Base-by-base conservation (phyloP, 2,888 invertebrate genomes). In the Rhagonycha fulva region DNA sequence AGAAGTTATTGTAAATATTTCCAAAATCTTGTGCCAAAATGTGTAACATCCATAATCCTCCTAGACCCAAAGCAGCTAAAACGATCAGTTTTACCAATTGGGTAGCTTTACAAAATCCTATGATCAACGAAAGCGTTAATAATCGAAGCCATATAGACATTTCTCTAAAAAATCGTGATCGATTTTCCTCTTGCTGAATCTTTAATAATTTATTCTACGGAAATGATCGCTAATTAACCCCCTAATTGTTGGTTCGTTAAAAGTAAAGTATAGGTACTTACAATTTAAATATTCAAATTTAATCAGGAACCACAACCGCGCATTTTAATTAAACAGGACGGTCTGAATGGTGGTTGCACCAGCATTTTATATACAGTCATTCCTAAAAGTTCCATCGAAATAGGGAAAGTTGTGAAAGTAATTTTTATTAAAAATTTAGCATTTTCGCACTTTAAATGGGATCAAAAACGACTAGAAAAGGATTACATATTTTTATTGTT, bases 41-140 rank as follows among this genome's bases (percentile, higher is more conserved):
- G 73, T 89, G 89, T 47, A 89, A 81, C 87, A 89, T 86, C 87
- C 88, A 89, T 78, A 89, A 80, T 11, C 89, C 89, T 12, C 86
- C 87, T 71, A 89, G 82, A 12, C 89, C 89, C 72, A 88, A 81
- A 11, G 85, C 85, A 9, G 88, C 88, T 75, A 89, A 80, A 60
- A 89, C 78, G 11, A 88, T 84, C 60, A 89, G 74, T 78, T 86
- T 84, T 60, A 89, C 83, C 79, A 88, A 86, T 80, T 87, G 87
- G 30, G 87, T 82, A 62, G 87, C 87, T 81, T 87, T 88, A 14
- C 84, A 84, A 14, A 86, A 74, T 19, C 87, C 86, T 62, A 84
- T 78, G 72, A 80, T 70, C 12, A 81, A 28, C 14, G 84, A 60
- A 14, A 84, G 69, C 14, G 82, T 70, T 14, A 83, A 14, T 24